Conservation (phyloP, 2,888 invertebrate species). For the Arenicola marina region DNA sequence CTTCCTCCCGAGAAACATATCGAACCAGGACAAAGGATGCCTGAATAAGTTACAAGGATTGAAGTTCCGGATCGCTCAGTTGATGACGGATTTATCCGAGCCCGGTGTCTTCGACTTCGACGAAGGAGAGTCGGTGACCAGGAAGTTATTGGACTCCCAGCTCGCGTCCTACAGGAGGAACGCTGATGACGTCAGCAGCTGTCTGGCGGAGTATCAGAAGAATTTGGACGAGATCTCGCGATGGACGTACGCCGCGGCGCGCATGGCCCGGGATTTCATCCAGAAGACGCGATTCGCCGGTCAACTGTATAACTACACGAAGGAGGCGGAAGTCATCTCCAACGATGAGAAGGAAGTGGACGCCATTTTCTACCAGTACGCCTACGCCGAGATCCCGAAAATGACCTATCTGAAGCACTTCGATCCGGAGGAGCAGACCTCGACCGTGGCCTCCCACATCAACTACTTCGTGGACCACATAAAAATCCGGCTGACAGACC, state of each 20-base stretch:
- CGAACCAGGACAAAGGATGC: not conserved
- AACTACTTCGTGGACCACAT: conserved; percentile 21
- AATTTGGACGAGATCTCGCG: not conserved
- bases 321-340: conserved; percentile 15
- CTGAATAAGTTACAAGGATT: not conserved
- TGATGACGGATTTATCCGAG: no score
- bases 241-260: conserved; percentile 8
- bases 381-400: conserved; percentile 14
- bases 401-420: conserved; percentile 23
- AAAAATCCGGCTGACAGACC: conserved; percentile 20
- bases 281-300: not conserved
- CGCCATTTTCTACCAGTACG: conserved; percentile 9
- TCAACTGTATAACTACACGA: conserved; percentile 15
- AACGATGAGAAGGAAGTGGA: conserved; percentile 16
- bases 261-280: conserved; percentile 2
- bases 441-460: conserved; percentile 14
- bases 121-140: no score
- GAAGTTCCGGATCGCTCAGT: no score
- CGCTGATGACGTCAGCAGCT: conserved; percentile 9
- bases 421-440: conserved; percentile 17
- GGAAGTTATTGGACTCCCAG: no score
- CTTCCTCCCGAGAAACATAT: not conserved
- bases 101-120: no score
- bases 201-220: conserved; percentile 13
- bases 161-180: conserved; percentile 3